These are phyloP conservation scores for Papio anubis DNA, from an alignment of 2,113 vertebrate species.

Conservation along the genomic window DNA sequence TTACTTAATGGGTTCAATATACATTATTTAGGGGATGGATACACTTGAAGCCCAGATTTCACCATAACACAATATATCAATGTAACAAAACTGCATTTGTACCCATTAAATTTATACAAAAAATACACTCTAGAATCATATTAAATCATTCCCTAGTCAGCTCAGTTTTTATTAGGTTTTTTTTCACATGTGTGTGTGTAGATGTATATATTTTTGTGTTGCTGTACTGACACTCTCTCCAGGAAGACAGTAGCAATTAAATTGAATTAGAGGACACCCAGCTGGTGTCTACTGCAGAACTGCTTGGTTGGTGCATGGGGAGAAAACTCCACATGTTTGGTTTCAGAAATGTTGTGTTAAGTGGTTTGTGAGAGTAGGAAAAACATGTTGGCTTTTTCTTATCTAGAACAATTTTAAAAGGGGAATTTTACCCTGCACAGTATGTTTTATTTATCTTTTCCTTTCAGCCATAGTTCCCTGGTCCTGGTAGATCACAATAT, in stretches of 20 bases:
- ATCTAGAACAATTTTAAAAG: neutral
- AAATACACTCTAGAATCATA: neutral
- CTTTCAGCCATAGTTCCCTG: neutral
- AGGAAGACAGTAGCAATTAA: neutral
- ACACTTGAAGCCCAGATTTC: neutral
- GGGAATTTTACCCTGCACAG: neutral
- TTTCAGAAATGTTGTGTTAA: neutral
- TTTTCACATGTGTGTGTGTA: neutral
- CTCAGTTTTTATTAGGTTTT: neutral
- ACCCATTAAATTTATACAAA: neutral
- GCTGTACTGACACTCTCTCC: neutral
- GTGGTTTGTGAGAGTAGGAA: neutral
- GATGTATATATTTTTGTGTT: neutral
- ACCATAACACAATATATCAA: neutral
- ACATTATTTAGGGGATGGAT: neutral
- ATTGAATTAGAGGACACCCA: neutral
- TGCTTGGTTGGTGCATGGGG: neutral
- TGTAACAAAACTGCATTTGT: neutral
- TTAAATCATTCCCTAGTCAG: neutral
- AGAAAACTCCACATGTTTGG: neutral
- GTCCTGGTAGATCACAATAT: neutral
- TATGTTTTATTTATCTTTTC: constrained; percentile 32
- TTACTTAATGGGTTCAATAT: neutral
- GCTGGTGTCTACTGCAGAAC: no score
- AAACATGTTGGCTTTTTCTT: neutral